Conservation (phyloP, 92 coral and sea anemone species). For the Parazoanthus atlanticus region DNA sequence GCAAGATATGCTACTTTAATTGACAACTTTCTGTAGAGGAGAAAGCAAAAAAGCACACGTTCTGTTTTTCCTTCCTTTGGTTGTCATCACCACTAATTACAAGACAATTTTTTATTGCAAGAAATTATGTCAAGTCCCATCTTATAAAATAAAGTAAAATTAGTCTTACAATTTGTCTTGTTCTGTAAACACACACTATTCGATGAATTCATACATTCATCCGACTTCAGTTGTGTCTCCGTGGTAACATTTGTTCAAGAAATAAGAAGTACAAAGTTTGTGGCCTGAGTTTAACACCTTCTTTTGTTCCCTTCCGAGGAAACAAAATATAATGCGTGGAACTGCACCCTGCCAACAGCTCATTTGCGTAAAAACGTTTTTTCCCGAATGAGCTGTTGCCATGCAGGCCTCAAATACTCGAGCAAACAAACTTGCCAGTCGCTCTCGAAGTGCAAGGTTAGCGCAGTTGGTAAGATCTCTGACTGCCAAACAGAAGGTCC, state of each 20-base stretch:
- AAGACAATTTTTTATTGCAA: not conserved
- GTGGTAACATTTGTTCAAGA: constrained; percentile 10
- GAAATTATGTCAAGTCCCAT: not conserved
- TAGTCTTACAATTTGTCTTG: not conserved
- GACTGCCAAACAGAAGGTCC: too few species aligned
- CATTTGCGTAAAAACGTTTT: not conserved
- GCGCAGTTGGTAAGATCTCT: too few species aligned
- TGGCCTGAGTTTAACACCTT: not conserved
- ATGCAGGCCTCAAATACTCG: too few species aligned
- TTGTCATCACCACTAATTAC: not conserved
- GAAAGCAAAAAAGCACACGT: too few species aligned
- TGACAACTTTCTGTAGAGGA: not conserved
- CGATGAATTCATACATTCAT: not conserved
- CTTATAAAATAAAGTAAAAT: not conserved
- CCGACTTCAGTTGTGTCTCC: not conserved
- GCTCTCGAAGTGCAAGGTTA: too few species aligned
- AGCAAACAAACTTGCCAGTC: not conserved
- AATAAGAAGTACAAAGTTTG: not conserved
- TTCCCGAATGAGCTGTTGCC: too few species aligned
- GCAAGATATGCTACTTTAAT: not conserved
- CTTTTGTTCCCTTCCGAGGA: not conserved
- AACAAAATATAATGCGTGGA: not conserved
- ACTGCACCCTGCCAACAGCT: not conserved
- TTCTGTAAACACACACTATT: not conserved
- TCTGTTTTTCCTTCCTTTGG: not conserved